Conservation (phyloP, 1,140 invertebrate species). For the Aporrectodea caliginosa region DNA sequence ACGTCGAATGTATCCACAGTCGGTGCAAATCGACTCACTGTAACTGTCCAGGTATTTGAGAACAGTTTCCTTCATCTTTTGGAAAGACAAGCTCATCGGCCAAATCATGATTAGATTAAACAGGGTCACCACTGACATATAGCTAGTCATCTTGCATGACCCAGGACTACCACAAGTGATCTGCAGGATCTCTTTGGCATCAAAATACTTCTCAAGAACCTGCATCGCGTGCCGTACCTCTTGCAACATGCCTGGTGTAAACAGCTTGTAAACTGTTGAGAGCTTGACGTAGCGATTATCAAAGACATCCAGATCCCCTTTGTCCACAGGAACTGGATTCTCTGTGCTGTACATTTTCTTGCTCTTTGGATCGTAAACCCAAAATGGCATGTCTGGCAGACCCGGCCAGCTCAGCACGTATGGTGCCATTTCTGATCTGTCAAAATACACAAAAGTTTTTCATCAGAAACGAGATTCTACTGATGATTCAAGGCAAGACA, state of each 20-base stretch:
- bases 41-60: neutral
- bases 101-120: constrained; percentile 8
- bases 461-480: no score
- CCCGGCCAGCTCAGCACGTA: constrained; percentile 30
- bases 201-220: constrained; percentile 6
- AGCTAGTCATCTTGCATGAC: neutral
- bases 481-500: no score
- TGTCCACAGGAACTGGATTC: constrained; percentile 20
- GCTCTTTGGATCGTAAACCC: constrained; percentile 20
- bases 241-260: neutral
- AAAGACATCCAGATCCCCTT: constrained; percentile 11
- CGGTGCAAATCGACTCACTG: neutral
- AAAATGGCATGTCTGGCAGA: constrained; percentile 6
- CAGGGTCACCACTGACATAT: constrained; percentile 11
- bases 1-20: constrained; percentile 7
- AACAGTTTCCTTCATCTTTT: neutral
- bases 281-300: constrained; percentile 30
- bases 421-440: constrained; percentile 2
- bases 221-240: neutral
- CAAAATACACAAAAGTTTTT: no score
- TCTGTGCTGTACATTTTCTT: constrained; percentile 18
- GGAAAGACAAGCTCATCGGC: constrained; percentile 4
- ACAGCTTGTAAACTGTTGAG: constrained; percentile 9
- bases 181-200: constrained; percentile 4
- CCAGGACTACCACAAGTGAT: neutral